Evolutionary conservation across 2,797 vertebrate genomes (phyloP).

Genomic region (Tenualosa ilisha): DNA sequence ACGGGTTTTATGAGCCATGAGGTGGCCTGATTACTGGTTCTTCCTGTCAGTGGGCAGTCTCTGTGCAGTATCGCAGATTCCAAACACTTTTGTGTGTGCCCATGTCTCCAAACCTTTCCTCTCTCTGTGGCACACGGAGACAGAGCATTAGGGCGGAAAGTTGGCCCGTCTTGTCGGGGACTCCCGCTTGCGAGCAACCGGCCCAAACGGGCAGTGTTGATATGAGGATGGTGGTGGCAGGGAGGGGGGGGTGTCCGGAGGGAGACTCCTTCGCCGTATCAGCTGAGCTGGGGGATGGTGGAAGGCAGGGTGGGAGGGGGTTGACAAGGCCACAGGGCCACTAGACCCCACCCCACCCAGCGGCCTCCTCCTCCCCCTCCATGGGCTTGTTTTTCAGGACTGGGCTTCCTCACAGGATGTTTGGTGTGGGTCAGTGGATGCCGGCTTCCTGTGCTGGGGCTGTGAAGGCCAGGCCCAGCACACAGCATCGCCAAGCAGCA

Average conservation of each 20-base stretch:
- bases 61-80: neutral
- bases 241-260: neutral
- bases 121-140: constrained; percentile 7
- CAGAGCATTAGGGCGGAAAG: neutral
- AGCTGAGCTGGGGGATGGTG: neutral
- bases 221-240: constrained; percentile 24
- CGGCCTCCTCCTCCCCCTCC: constrained; percentile 17
- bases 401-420: constrained; percentile 69
- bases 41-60: constrained; percentile 2
- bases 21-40: neutral
- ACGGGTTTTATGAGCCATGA: constrained; percentile 2
- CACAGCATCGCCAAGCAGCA: constrained; percentile 57
- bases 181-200: neutral
- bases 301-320: neutral
- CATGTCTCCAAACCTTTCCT: constrained; percentile 14
- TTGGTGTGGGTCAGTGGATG: constrained; percentile 59
- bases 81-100: neutral
- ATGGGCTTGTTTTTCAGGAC: constrained; percentile 51
- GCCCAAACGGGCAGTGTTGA: neutral
- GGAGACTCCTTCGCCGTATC: neutral
- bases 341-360: constrained; percentile 4
- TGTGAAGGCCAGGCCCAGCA: constrained; percentile 69
- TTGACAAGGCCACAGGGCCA: constrained; percentile 26
- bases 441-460: constrained; percentile 81
- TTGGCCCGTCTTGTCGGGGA: constrained; percentile 17